Conservation (phyloP, 2,888 invertebrate species). For the Eupelmus urozonus region DNA sequence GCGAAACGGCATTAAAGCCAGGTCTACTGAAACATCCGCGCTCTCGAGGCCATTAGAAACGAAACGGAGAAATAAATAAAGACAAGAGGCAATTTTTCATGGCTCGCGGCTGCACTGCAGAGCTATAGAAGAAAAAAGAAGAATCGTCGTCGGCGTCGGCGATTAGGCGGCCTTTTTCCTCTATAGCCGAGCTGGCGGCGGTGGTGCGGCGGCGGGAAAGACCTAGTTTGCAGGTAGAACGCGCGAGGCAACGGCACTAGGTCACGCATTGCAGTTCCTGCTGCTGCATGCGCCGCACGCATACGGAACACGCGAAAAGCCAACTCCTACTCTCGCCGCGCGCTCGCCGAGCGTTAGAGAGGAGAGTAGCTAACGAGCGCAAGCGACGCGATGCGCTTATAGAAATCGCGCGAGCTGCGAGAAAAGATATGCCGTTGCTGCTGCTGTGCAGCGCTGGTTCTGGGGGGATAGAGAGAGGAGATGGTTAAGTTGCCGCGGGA, state of each 20-base stretch:
- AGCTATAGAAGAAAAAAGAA: conserved; percentile 10
- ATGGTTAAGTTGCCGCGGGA: too few species aligned
- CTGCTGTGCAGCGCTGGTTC: too few species aligned
- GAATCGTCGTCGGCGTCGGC: background rate
- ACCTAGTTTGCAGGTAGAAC: conserved; percentile 54
- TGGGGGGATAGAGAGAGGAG: background rate
- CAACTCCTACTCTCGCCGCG: conserved; percentile 9
- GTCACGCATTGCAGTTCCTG: conserved; percentile 76
- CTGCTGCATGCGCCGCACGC: conserved; percentile 60
- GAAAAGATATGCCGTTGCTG: too few species aligned
- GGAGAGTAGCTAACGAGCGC: conserved; percentile 2
- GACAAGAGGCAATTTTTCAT: conserved; percentile 1
- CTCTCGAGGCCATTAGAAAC: background rate
- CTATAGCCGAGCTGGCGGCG: too few species aligned
- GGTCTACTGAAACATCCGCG: background rate
- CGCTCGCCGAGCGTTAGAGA: background rate
- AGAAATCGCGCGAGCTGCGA: conserved; percentile 22
- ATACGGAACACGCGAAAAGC: conserved; percentile 36
- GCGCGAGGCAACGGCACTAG: conserved; percentile 63
- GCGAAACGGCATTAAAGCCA: background rate
- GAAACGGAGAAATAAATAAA: conserved; percentile 1
- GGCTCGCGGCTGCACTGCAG: background rate
- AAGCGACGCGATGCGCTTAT: too few species aligned
- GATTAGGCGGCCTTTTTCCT: conserved; percentile 1
- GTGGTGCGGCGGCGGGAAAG: conserved; percentile 13